Evolutionary conservation across 2,888 invertebrate species (phyloP).

Genomic region (Entomobrya proxima): DNA sequence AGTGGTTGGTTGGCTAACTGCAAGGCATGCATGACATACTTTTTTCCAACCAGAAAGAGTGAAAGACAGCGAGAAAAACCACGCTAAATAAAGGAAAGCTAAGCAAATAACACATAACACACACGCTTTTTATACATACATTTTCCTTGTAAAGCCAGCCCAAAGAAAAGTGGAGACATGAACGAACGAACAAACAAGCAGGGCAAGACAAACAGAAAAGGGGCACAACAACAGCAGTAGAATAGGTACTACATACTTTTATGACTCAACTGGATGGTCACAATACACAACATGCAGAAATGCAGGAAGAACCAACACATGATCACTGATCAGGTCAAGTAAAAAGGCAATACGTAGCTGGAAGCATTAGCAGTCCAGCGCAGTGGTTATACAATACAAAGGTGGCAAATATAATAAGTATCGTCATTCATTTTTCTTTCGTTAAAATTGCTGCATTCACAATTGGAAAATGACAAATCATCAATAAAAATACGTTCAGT

Average conservation of each 20-base stretch:
- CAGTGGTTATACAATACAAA: neutral
- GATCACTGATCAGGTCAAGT: no score
- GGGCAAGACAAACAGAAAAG: neutral
- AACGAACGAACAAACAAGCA: neutral
- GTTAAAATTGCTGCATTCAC: neutral
- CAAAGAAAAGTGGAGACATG: neutral
- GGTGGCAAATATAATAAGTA: no score
- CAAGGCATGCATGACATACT: conserved; percentile 44
- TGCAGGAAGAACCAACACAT: no score
- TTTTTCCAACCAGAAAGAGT: neutral
- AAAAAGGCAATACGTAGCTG: no score
- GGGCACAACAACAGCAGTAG: no score
- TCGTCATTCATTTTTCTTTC: no score
- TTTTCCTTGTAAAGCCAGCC: conserved; percentile 10
- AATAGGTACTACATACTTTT: no score
- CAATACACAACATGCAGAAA: no score
- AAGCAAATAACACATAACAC: no score
- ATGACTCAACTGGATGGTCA: no score
- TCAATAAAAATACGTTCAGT: conserved; percentile 44
- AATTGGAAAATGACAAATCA: conserved; percentile 36
- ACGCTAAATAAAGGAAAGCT: neutral
- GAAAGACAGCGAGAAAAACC: neutral
- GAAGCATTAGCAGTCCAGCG: no score
- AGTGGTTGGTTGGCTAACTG: neutral
- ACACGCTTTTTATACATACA: no score